phyloP scores from a whole-genome alignment of 2,113 vertebrate genomes.

The Grallaria varia region DNA sequence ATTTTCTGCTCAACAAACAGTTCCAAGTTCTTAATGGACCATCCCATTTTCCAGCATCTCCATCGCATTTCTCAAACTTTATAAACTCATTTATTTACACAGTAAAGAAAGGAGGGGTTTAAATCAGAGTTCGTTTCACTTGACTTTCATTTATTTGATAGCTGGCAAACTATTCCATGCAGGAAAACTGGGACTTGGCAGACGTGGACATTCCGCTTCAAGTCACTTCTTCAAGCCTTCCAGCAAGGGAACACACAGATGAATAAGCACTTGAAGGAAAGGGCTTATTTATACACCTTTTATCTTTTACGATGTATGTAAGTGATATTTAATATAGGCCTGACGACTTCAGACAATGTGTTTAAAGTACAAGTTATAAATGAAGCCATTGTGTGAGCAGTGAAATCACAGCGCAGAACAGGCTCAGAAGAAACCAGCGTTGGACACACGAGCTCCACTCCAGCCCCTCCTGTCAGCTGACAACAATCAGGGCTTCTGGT shows the following conservation, averaged over 20 bases:
- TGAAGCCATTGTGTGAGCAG: not conserved
- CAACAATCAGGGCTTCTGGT: not conserved
- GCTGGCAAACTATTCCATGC: not conserved
- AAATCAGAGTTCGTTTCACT: not conserved
- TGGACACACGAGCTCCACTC: not conserved
- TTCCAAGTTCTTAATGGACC: not conserved
- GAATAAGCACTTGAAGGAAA: not conserved
- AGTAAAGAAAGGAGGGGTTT: not conserved
- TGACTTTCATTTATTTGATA: not conserved
- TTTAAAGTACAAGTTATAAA: not conserved
- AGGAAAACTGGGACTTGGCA: not conserved
- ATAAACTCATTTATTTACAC: not conserved
- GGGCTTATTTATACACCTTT: not conserved
- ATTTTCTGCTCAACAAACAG: not conserved
- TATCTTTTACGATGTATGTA: not conserved
- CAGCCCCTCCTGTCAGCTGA: not conserved
- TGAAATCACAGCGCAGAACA: not conserved
- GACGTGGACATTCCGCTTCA: not conserved
- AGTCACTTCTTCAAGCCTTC: not conserved
- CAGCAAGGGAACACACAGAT: not conserved
- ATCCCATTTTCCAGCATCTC: not conserved
- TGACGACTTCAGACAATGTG: not conserved
- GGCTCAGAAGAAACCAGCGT: not conserved
- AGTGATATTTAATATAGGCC: not conserved
- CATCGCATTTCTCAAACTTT: not conserved